Conservation (phyloP, 2,888 invertebrate genomes). For the Tridacna crocea region DNA sequence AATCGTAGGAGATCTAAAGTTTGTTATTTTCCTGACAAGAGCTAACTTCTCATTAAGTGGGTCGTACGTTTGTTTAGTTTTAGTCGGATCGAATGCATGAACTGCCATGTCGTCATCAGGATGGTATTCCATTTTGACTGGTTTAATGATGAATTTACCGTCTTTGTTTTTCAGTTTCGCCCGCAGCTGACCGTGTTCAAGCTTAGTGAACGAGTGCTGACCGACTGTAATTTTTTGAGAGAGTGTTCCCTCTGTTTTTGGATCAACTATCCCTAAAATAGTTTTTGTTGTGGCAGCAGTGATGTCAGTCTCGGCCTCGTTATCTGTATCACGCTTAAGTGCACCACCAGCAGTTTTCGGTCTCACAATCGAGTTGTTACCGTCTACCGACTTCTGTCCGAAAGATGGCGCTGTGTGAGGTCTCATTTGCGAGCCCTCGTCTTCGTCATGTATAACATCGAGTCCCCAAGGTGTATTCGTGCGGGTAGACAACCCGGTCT, state of each 20-base stretch:
- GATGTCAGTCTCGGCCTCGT: conserved; percentile 28
- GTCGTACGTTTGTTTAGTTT: conserved; percentile 42
- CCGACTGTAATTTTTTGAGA: conserved; percentile 65
- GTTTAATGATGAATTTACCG: conserved; percentile 69
- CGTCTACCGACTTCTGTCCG: neutral
- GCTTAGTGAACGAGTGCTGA: conserved; percentile 65
- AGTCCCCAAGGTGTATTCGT: conserved; percentile 60
- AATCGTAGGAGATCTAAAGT: conserved; percentile 66
- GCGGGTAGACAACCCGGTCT: conserved; percentile 46
- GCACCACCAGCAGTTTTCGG: conserved; percentile 46
- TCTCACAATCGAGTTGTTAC: neutral
- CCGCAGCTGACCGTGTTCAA: conserved; percentile 62
- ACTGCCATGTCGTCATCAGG: conserved; percentile 46
- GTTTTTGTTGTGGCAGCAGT: conserved; percentile 38
- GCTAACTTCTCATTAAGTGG: conserved; percentile 70
- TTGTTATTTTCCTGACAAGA: conserved; percentile 68
- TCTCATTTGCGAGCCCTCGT: conserved; percentile 32
- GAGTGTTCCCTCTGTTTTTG: conserved; percentile 62
- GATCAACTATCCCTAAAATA: conserved; percentile 68
- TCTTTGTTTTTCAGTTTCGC: conserved; percentile 68
- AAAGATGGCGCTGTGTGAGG: conserved; percentile 53
- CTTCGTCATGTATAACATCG: conserved; percentile 51
- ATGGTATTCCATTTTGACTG: conserved; percentile 41
- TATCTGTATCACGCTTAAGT: conserved; percentile 16
- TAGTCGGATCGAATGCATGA: conserved; percentile 45